Base-by-base conservation (phyloP, 2,888 invertebrate species). In the Ennomos fuscantarius region DNA sequence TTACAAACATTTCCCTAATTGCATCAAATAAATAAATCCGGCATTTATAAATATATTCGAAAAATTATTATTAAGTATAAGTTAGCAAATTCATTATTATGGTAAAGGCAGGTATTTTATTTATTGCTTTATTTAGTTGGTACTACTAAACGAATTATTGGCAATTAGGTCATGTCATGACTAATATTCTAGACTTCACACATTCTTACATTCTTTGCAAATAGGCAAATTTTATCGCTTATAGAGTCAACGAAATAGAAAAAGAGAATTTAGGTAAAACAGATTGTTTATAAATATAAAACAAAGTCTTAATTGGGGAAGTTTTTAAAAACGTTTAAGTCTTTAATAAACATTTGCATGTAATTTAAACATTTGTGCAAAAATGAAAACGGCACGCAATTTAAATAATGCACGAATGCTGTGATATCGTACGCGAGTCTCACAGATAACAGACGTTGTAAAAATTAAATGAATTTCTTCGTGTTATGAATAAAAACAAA, bases 1-100 rank as follows among this genome's bases (percentile, higher is more conserved):
- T 91, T 89, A 91, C 81, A 92, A 92, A 90, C 81, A 87, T 89
- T 84, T 79, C 84, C 83, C 86, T 89, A 89, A 87, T 89, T 84
- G 87, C 84, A 81, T 87, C 75, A 83, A 58, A 59, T 59, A 54
- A 59, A 59, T 59, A 59, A 59, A 59, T 50, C 53, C 53, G 49
- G 58, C 46, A 59, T 53, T 82, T 78, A 79, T 82, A 84, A 84
- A 89, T 81, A 84, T 75, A 71, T 70, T 79, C 70, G 70, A 82
- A 69, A 63, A 63, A 59, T 43, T 48, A 63, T 60, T 60, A 50
- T 45, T 43, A 58, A 57, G 42, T 62, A 61, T 54, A 48, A 62
- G 52, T 65, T 24, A 24, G 24, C 24, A 24, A 24, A 24, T 24
- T 60, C 60, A 63, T 72, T 69, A 71, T 61, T 74, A 70, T 59